Conservation (phyloP, 2,888 invertebrate genomes). For the Luperina testacea region DNA sequence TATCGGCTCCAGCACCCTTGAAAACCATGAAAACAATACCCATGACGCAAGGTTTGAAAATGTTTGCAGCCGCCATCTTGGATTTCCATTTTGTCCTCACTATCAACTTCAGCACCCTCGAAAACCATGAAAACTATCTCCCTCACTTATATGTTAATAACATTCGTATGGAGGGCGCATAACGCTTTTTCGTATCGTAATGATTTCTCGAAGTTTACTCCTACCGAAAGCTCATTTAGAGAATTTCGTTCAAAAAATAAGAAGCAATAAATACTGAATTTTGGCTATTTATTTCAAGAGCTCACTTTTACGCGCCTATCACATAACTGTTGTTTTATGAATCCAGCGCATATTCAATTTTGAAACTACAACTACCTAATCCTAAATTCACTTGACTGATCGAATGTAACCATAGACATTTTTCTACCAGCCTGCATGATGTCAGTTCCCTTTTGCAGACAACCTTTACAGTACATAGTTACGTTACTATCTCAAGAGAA, state of each 20-base stretch:
- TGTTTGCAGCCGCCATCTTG: no score
- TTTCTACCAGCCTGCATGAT: not conserved
- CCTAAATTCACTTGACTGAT: not conserved
- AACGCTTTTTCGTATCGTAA: no score
- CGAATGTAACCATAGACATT: not conserved
- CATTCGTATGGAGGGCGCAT: no score
- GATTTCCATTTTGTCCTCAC: no score
- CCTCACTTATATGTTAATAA: no score
- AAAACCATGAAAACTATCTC: no score
- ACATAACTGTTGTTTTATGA: not conserved
- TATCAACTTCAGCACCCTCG: no score
- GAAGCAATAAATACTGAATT: not conserved
- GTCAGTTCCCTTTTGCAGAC: not conserved
- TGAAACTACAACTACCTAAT: not conserved
- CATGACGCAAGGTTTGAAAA: no score
- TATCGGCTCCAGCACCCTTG: no score
- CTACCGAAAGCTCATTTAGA: no score
- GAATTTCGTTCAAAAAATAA: not conserved
- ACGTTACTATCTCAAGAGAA: not conserved
- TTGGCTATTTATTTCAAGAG: not conserved
- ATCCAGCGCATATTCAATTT: not conserved
- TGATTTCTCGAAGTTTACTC: no score
- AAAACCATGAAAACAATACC: no score
- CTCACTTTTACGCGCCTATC: not conserved
- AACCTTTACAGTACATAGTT: not conserved